Evolutionary conservation across 2,797 vertebrate genomes (phyloP).

Genomic region (Anguilla anguilla): DNA sequence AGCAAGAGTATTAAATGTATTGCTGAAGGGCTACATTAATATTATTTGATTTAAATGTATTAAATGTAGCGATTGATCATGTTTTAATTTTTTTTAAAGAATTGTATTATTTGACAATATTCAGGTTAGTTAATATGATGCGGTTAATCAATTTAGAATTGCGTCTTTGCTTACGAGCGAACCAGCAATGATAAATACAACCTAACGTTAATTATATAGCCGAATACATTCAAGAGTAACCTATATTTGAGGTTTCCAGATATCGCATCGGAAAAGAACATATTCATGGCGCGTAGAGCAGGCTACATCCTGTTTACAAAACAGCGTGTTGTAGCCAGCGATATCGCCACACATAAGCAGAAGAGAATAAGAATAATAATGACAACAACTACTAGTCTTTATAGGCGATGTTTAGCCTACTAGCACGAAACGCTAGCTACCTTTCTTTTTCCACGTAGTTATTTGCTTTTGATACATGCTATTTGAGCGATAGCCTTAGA

Average conservation of each 20-base stretch:
- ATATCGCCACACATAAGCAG: neutral
- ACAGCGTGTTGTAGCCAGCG: neutral
- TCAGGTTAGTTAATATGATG: neutral
- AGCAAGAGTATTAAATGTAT: neutral
- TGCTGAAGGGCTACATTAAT: neutral
- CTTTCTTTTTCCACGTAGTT: neutral
- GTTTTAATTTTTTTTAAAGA: neutral
- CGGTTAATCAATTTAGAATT: neutral
- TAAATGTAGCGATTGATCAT: neutral
- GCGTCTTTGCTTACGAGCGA: neutral
- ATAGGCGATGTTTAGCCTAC: neutral
- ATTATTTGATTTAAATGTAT: neutral
- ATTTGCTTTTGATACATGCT: neutral
- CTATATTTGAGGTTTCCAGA: neutral
- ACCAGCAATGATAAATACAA: neutral
- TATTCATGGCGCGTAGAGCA: conserved; percentile 3
- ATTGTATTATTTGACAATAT: neutral
- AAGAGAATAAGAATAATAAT: neutral
- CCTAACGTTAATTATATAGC: neutral
- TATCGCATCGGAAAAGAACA: neutral
- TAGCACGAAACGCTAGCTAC: neutral
- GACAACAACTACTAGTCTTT: neutral
- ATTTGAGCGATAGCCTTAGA: neutral
- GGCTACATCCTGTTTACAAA: conserved; percentile 28
- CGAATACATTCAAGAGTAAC: neutral